These are phyloP conservation scores for Sebastolobus altivelis DNA, from an alignment of 2,797 vertebrate genomes.

Conservation along the genomic window DNA sequence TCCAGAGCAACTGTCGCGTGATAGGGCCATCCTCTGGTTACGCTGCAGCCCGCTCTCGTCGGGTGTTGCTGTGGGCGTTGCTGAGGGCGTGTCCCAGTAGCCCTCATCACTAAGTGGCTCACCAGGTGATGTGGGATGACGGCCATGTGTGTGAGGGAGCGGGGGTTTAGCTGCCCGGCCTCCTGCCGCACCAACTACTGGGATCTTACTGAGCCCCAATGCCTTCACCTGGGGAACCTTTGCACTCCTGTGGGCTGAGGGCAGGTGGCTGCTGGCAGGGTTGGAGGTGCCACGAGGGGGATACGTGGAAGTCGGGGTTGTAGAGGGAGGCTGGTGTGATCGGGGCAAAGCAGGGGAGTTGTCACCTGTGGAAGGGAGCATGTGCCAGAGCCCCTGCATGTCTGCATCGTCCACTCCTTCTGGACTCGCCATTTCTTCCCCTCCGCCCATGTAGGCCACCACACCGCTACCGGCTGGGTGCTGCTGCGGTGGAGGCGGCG, in stretches of 20 bases:
- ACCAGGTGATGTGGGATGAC: slow-evolving; percentile 82
- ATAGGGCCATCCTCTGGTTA: slow-evolving; percentile 83
- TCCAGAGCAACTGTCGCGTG: slow-evolving; percentile 93
- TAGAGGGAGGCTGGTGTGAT: slow-evolving; percentile 61
- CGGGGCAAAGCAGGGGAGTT: slow-evolving; percentile 82
- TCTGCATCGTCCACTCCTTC: slow-evolving; percentile 94
- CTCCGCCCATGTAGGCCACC: slow-evolving; percentile 97
- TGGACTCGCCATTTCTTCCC: slow-evolving; percentile 99
- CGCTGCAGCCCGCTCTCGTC: slow-evolving; percentile 85
- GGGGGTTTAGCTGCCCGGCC: slow-evolving; percentile 70
- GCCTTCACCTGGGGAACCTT: slow-evolving; percentile 85
- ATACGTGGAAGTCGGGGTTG: slow-evolving; percentile 65
- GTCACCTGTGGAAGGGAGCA: slow-evolving; percentile 91
- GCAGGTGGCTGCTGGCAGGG: slow-evolving; percentile 52
- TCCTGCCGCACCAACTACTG: slow-evolving; percentile 77
- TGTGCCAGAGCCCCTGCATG: slow-evolving; percentile 97
- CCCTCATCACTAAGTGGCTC: slow-evolving; percentile 94
- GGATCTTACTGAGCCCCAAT: slow-evolving; percentile 89
- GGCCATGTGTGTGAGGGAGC: slow-evolving; percentile 71
- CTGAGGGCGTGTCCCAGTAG: slow-evolving; percentile 96
- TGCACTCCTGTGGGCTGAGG: slow-evolving; percentile 56
- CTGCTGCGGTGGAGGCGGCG: slow-evolving; percentile 73
- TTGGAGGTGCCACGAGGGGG: slow-evolving; percentile 63
- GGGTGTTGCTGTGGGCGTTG: slow-evolving; percentile 92
- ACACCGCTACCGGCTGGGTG: slow-evolving; percentile 89